Base-by-base conservation (phyloP, 2,113 vertebrate species). In the Cebidichthys violaceus region DNA sequence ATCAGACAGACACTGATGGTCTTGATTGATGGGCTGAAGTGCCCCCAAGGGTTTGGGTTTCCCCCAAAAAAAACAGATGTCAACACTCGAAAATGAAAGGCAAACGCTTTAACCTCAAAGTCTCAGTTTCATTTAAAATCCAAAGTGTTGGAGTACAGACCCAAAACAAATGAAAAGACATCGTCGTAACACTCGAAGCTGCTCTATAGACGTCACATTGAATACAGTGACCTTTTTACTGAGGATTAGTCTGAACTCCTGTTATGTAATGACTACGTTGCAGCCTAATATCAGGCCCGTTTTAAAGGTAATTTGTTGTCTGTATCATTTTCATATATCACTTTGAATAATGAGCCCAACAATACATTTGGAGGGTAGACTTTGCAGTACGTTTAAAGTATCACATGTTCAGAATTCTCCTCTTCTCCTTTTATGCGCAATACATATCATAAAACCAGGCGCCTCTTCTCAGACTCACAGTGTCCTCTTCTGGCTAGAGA, bases 401-500 rank as follows among this genome's bases (percentile, higher is more conserved):
- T 7, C 13, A 24, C 7, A n/a, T 41, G 17, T 2, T 9, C 17
- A 1, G 11, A 52, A 45, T 35, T 9, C 20, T 22, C 17, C 2
- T 10, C 0, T 24, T 39, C 35, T 39, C 9, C 27, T 15, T 15
- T 35, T 45, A 2, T 62, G 24, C 1, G 43, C 17, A 33, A 22
- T 14, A 43, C 24, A n/a, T 15, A 4, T 47, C n/a, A 27, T 35
- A 6, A 52, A 60, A 45, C 39, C n/a, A 24, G 24, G 1, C 18
- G 24, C 11, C 17, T 24, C 50, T n/a, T 71, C 20, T 50, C 27
- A 41, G 79, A 31, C 9, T 7, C 47, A 85, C 73, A 83, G 18
- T n/a, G 77, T 70, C 2, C 75, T 89, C 78, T 54, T n/a, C 72
- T 88, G 88, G 82, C 17, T 2, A 9, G 3, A 43, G 6, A 20